Evolutionary conservation across 2,797 vertebrate genomes (phyloP).

Genomic region (Catostomus latipinnis): DNA sequence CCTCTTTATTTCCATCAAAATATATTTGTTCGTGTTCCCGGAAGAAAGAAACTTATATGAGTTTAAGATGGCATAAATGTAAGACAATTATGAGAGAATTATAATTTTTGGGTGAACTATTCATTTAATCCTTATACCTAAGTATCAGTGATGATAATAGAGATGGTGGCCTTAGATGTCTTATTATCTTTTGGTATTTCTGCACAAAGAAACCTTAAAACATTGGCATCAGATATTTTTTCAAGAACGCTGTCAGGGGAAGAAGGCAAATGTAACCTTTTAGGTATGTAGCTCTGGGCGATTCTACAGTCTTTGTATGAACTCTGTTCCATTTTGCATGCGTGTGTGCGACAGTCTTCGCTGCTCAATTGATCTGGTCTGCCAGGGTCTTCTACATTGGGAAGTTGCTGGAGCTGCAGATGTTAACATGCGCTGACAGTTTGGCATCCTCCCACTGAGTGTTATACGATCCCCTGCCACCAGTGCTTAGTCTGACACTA

Average conservation of each 20-base stretch:
- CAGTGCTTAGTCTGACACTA: slow-evolving; percentile 68
- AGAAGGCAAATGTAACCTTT: slow-evolving; percentile 35
- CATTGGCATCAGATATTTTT: not conserved
- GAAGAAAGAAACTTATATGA: too few relatives aligned
- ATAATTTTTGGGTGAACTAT: too few relatives aligned
- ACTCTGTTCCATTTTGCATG: slow-evolving; percentile 47
- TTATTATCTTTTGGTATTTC: too few relatives aligned
- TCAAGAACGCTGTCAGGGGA: slow-evolving; percentile 29
- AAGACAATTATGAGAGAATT: too few relatives aligned
- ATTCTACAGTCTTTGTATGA: slow-evolving; percentile 56
- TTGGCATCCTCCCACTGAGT: slow-evolving; percentile 65
- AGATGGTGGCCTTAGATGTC: too few relatives aligned
- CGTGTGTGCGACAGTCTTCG: not conserved
- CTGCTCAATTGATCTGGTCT: slow-evolving; percentile 47
- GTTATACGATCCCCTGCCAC: slow-evolving; percentile 57
- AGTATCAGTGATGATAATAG: too few relatives aligned
- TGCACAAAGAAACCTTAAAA: too few relatives aligned
- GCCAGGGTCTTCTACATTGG: not conserved
- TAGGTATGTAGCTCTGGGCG: slow-evolving; percentile 40
- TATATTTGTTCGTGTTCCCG: too few relatives aligned
- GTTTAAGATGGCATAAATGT: too few relatives aligned
- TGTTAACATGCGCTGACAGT: slow-evolving; percentile 56
- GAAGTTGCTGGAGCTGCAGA: slow-evolving; percentile 58
- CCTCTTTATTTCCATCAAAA: too few relatives aligned
- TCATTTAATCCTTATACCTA: too few relatives aligned